phyloP scores from a whole-genome alignment of 1,140 invertebrate species.

The Apis mellifera region Amel_HAv3.1 CM009931.2:11287501-11288000 shows the following conservation, averaged over 20 bases:
- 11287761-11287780: constrained; percentile 1
- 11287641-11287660: neutral
- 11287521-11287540: neutral
- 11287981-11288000: neutral
- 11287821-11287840: constrained; percentile 19
- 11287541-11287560: neutral
- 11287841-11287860: neutral
- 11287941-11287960: constrained; percentile 16
- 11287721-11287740: constrained; percentile 27
- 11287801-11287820: neutral
- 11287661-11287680: neutral
- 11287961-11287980: neutral
- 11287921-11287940: neutral
- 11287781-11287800: constrained; percentile 38
- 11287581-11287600: neutral
- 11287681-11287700: constrained; percentile 2
- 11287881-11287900: constrained; percentile 22
- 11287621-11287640: neutral
- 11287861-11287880: neutral
- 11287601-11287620: neutral
- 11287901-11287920: constrained; percentile 24
- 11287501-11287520: neutral
- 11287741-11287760: constrained; percentile 7
- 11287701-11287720: neutral
- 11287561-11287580: neutral